Evolutionary conservation across 2,888 invertebrate genomes (phyloP), one percentile per base, ranked within the genome.

Genomic region (Eupeodes latifasciatus): DNA sequence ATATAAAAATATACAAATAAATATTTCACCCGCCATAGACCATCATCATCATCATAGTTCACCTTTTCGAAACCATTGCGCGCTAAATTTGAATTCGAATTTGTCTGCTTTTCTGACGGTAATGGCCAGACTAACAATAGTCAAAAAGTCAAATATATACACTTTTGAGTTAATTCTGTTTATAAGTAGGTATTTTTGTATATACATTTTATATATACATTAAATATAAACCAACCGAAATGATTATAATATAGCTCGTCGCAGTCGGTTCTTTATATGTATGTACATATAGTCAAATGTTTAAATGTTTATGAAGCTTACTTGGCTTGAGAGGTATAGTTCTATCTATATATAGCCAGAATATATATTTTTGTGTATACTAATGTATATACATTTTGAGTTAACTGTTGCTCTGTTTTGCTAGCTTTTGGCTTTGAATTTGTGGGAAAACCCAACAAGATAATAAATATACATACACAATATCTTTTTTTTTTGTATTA

Each of bases 401-500:
- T 82, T 81, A 76, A 66, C 86, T 88, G 80, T 81, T 85, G 81
- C 78, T 81, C 84, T 84, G 77, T 88, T 80, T 87, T 71, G 85
- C 75, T 88, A 80, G 77, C 84, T 74, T 86, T 88, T 88, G 87
- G 77, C 84, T 88, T 88, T 85, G 84, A 85, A 88, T 85, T 81
- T 88, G 67, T 88, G 85, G 72, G 85, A 67, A 88, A 88, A 88
- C 81, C 88, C 88, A 88, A 0, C 72, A 49, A 72, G 72, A 85
- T 69, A 85, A 75, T 62, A 86, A 71, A 74, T 40, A 64, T 62
- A 61, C 2, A 27, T 64, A 71, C 67, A n/a, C 75, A 27, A 62
- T 78, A 55, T 69, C 19, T 78, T 49, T 67, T 74, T 75, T 75
- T 1, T 27, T 3, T 27, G 19, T 19, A 19, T 27, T 27, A 27